phyloP scores from a whole-genome alignment of 1,140 invertebrate genomes.

The Diabrotica undecimpunctata region DNA sequence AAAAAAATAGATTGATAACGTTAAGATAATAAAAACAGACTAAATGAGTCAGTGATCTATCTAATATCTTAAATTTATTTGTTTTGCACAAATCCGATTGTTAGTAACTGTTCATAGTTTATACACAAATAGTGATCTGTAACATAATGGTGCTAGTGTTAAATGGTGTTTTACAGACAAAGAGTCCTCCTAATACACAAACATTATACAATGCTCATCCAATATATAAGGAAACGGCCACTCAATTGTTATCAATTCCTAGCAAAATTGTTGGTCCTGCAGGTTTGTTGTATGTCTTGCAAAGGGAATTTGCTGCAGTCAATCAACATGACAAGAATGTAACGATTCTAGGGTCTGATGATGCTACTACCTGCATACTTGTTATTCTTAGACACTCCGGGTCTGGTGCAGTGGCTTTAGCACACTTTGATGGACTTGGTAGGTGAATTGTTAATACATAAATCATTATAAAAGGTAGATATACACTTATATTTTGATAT shows the following conservation, averaged over 20 bases:
- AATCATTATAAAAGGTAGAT: no score
- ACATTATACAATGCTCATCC: conserved; percentile 76
- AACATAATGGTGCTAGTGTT: conserved; percentile 79
- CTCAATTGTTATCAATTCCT: conserved; percentile 70
- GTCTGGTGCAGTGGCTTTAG: conserved; percentile 82
- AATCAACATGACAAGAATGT: conserved; percentile 89
- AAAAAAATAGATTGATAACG: no score
- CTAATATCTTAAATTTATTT: no score
- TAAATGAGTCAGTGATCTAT: no score
- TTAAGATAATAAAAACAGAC: no score
- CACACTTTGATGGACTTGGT: conserved; percentile 85
- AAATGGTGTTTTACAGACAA: conserved; percentile 80
- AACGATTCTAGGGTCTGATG: conserved; percentile 86
- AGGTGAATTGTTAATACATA: background rate
- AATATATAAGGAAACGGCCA: conserved; percentile 77
- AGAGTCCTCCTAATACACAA: conserved; percentile 75
- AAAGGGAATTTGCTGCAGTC: conserved; percentile 86
- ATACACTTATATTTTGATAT: no score
- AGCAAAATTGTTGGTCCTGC: conserved; percentile 76
- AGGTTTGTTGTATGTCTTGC: conserved; percentile 83
- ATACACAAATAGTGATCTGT: no score
- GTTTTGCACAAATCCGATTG: no score
- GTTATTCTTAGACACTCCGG: conserved; percentile 86
- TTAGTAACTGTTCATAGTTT: no score
- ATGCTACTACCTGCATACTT: conserved; percentile 91